Conservation (phyloP, 2,113 vertebrate genomes). For the Pipra filicauda region DNA sequence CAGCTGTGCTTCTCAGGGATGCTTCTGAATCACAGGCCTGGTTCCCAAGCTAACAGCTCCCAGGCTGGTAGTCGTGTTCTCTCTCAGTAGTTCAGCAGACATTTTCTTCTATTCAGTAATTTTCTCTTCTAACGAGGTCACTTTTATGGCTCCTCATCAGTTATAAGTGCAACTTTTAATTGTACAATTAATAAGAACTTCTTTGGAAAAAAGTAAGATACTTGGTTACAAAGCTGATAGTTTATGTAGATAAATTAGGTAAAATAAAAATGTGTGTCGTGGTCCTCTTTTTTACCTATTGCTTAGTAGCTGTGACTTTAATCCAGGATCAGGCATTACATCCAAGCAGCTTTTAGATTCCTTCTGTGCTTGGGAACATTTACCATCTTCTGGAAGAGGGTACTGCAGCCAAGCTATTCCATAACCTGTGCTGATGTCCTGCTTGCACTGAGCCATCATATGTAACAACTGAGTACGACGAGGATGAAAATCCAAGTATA, state of each 20-base stretch:
- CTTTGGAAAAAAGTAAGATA: background rate
- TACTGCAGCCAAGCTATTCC: background rate
- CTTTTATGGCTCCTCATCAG: background rate
- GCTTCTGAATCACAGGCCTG: background rate
- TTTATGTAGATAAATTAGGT: background rate
- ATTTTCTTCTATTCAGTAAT: background rate
- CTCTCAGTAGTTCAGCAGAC: background rate
- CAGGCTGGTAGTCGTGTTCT: background rate
- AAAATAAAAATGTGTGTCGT: background rate
- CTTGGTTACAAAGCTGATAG: background rate
- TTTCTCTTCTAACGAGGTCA: background rate
- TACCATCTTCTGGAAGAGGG: background rate
- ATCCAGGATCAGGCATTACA: background rate
- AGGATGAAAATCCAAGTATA: background rate
- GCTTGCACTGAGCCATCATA: rapidly evolving
- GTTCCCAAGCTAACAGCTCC: background rate
- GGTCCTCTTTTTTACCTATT: background rate
- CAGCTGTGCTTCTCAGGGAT: background rate
- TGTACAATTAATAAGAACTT: background rate
- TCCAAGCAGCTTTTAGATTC: background rate
- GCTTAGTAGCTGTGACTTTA: background rate
- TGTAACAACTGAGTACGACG: background rate
- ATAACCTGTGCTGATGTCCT: background rate
- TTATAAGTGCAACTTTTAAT: background rate
- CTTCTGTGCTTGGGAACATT: background rate